Evolutionary conservation across 2,797 vertebrate species (phyloP), one percentile per base, ranked within the genome.

Genomic region (Phoebastria nigripes): DNA sequence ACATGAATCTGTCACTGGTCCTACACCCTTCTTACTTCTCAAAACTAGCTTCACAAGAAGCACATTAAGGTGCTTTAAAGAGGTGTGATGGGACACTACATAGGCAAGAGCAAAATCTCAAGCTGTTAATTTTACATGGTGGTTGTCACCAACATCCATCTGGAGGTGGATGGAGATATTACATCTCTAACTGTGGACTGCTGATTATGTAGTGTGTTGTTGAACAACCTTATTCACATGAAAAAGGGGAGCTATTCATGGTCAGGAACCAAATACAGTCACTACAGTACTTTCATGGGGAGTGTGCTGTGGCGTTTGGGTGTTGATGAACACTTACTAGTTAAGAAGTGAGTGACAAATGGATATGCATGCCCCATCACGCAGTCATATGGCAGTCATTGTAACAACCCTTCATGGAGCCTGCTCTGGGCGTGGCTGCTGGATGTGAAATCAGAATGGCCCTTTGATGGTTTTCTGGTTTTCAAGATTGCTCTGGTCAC

Each of bases 331-430:
- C 14, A 15, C 11, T 74, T 39, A 14, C 2, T 15, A 21, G 22
- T 54, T 39, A 49, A 70, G 20, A 82, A 46, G 24, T 15, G 39
- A 76, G 33, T 37, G 52, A 11, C 26, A 55, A 26, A 37, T n/a
- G 16, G 8, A 1, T 52, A 8, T 15, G 7, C 19, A 8, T 25
- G 10, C 13, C 15, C n/a, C 61, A 22, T 42, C 41, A 31, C 0
- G 0, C 44, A 46, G 31, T 26, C 2, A 0, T 26, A 25, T 21
- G 31, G 15, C 14, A 44, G 35, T 13, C 37, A 24, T 21, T 22
- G 10, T 49, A 54, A 67, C 10, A 67, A 74, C 20, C 5, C 21
- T 6, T 35, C 13, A 12, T 4, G 8, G 52, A 65, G 9, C 3
- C 61, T 62, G 6, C 31, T 65, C 29, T 56, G 33, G 35, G 9